Evolutionary conservation across 1,140 invertebrate species (phyloP), one percentile per base, ranked within the genome.

Genomic region (Phymastichus coffea): DNA sequence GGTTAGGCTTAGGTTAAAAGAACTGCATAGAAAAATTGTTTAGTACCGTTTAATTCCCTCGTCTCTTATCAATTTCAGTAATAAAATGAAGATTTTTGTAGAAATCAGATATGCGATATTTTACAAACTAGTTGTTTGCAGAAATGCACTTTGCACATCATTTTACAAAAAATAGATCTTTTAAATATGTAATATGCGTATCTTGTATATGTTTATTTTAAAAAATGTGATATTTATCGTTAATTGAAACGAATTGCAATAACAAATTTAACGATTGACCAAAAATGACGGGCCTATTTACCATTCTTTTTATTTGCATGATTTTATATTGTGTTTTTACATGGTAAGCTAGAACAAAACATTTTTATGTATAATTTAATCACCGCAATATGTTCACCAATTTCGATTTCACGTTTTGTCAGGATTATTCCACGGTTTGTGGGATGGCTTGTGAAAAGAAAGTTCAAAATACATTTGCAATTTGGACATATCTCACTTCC

Each of bases 401-500:
- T 43, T 22, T 9, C 46, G 33, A 38, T 56, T 55, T 15, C 6
- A 30, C 30, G 58, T 58, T 63, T 41, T 64, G 68, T 63, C 74
- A 90, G 88, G 82, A 68, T 88, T 25, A 66, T 89, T 37, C 87
- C 88, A 63, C 83, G 80, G 71, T 64, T 86, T n/a, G 68, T 88
- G 52, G 83, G 85, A 71, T 89, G 87, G 86, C 69, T 86, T 14
- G 85, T 88, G 23, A 86, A 86, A 73, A 79, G 83, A 66, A 83
- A 83, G 68, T 86, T 85, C 64, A 84, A 85, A 70, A 84, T 88
- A 51, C 81, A 87, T 66, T 72, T 88, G 22, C 84, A 84, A 63
- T 86, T 89, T 40, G 87, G 88, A 3, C 81, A 84, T 56, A 85
- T 89, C 63, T 83, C 85, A 8, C 74, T 90, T 25, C 85, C 86